Base-by-base conservation (phyloP, 2,888 invertebrate genomes). In the Agapostemon virescens region DNA sequence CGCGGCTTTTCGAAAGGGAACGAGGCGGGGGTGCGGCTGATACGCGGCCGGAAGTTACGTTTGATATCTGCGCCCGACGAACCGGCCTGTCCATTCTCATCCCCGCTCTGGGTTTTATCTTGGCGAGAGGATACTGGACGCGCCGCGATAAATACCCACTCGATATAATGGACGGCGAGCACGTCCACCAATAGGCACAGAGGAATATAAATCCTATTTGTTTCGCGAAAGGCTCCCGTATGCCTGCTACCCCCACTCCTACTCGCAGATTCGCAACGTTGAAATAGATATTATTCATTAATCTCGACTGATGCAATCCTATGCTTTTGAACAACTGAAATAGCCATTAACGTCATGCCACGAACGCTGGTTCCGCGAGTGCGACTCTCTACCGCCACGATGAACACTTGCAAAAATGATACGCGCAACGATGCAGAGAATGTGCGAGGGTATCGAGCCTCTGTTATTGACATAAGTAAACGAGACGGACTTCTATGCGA, bases 121-220 rank as follows among this genome's bases (percentile, higher is more conserved):
- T 81, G 79, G 74, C 72, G 72, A 77, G 83, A 73, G 84, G 80
- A 79, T 74, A 79, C 79, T 79, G 86, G 72, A 83, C 81, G 73
- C 58, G 69, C 69, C 72, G 82, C 87, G 86, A 87, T 87, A 87
- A 87, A 87, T 87, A 84, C 81, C 83, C 86, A 76, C 81, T 75
- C 85, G 79, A 77, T 87, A 81, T 86, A 87, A 87, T 84, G 86
- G 85, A 87, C 80, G 82, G 78, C 63, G 73, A 64, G 70, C 76
- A 77, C 74, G 72, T 82, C 80, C 67, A 72, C 71, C 75, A 71
- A 77, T 67, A 71, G 72, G 42, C 76, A 81, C 77, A 76, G 63
- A 38, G 72, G 69, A 83, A 84, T 77, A 84, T 79, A 84, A 86
- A 86, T 86, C 79, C 86, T 79, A 76, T 83, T 86, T 83, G 82